Conservation (phyloP, 2,888 invertebrate species). For the Aethes cnicana region DNA sequence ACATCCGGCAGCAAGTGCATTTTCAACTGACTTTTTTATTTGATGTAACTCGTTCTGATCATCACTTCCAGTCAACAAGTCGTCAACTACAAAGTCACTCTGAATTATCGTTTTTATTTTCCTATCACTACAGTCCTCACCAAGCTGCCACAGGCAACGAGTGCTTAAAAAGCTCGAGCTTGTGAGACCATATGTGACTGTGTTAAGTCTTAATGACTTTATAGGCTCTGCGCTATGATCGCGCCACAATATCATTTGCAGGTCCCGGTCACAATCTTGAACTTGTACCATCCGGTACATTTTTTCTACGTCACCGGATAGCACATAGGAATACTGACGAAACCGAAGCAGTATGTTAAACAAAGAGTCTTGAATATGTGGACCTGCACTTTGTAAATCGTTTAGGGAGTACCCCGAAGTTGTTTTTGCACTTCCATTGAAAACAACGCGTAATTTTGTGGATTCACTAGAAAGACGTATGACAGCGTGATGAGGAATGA, state of each 20-base stretch:
- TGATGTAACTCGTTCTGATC: background rate
- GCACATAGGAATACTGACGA: background rate
- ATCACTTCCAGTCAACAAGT: background rate
- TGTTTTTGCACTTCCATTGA: constrained; percentile 4
- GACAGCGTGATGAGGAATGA: constrained; percentile 5
- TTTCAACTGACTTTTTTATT: background rate
- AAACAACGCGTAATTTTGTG: constrained; percentile 4
- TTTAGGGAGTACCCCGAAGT: constrained; percentile 4
- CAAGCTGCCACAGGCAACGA: background rate
- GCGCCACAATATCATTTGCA: constrained; percentile 3
- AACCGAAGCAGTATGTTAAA: background rate
- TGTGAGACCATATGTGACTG: background rate
- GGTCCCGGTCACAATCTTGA: background rate
- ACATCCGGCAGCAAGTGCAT: background rate
- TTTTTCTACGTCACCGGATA: background rate
- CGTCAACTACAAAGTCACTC: background rate
- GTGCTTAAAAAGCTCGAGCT: background rate
- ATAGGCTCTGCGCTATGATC: background rate
- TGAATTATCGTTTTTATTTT: background rate
- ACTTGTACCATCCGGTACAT: background rate
- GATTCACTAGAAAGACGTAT: constrained; percentile 1
- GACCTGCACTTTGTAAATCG: constrained; percentile 1
- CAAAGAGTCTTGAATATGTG: background rate
- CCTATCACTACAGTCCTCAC: background rate
- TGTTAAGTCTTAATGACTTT: background rate